Evolutionary conservation across 2,888 invertebrate genomes (phyloP).

Genomic region (Desoria tigrina): DNA sequence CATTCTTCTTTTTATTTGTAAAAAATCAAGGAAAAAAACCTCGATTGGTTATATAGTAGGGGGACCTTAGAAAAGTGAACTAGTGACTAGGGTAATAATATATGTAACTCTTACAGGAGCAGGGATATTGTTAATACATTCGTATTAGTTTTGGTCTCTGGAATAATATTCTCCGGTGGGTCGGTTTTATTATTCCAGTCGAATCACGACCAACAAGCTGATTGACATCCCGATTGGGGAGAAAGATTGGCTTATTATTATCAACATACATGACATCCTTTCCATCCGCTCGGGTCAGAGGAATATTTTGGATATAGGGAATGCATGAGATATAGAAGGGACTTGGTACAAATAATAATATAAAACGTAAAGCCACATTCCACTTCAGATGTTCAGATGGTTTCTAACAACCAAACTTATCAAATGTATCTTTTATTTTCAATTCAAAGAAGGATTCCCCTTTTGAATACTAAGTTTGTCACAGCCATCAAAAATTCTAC

Average conservation of each 20-base stretch:
- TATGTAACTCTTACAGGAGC: too few species aligned
- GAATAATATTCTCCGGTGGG: constrained; percentile 10
- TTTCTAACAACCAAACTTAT: constrained; percentile 10
- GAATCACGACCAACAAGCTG: constrained; percentile 40
- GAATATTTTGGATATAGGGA: background rate
- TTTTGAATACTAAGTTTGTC: constrained; percentile 10
- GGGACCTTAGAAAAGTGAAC: constrained; percentile 7
- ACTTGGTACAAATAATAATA: background rate
- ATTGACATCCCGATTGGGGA: constrained; percentile 46
- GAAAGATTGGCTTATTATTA: constrained; percentile 42
- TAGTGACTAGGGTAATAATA: constrained; percentile 5
- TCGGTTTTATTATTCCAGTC: constrained; percentile 44
- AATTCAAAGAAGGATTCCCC: background rate
- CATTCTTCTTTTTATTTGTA: too few species aligned
- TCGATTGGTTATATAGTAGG: background rate
- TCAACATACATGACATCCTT: constrained; percentile 23
- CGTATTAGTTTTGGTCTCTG: background rate
- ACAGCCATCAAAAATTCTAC: background rate
- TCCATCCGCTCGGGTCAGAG: background rate
- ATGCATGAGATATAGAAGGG: background rate
- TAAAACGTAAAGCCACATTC: background rate
- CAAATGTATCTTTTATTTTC: constrained; percentile 16
- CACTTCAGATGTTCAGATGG: constrained; percentile 2
- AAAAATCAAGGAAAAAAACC: too few species aligned
- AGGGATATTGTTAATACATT: too few species aligned